A percentile compares a stretch with the other conserved stretches of the same genome.
phyloP scores from a whole-genome alignment of 1,140 invertebrate species.

The Anastrepha obliqua region DNA sequence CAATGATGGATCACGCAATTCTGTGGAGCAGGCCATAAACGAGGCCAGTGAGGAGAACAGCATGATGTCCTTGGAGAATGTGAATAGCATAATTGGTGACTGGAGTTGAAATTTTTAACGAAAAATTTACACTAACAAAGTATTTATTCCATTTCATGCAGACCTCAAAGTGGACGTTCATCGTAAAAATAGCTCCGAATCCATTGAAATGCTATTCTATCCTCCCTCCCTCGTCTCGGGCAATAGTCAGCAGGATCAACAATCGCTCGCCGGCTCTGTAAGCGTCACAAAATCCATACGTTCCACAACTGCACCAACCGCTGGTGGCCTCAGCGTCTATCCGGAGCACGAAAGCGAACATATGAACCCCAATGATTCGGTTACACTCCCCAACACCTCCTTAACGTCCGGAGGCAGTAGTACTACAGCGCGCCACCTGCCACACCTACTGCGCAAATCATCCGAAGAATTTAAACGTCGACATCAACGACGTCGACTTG shows the following conservation, averaged over 20 bases:
- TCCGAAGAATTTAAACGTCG: constrained; percentile 70
- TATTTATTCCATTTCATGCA: constrained; percentile 63
- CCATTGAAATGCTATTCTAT: constrained; percentile 77
- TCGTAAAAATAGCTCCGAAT: constrained; percentile 92
- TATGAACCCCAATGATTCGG: neutral
- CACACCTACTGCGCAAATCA: constrained; percentile 68
- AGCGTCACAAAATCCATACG: constrained; percentile 70
- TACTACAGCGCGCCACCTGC: neutral
- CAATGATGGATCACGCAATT: constrained; percentile 61
- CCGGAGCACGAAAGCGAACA: constrained; percentile 62
- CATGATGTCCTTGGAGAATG: constrained; percentile 79
- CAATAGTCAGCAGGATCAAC: constrained; percentile 70
- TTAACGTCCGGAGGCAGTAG: neutral
- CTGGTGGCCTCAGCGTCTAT: constrained; percentile 70
- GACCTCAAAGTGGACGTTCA: constrained; percentile 95
- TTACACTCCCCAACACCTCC: neutral
- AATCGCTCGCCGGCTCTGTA: constrained; percentile 67
- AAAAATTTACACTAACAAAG: neutral
- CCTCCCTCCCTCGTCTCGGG: constrained; percentile 68
- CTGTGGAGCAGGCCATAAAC: constrained; percentile 74
- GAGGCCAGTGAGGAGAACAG: constrained; percentile 78
- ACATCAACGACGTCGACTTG: constrained; percentile 63
- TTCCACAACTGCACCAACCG: constrained; percentile 58
- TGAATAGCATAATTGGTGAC: constrained; percentile 82
- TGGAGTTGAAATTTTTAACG: neutral